Evolutionary conservation across 2,888 invertebrate species (phyloP).

Genomic region (Aspidiotus rigidus): DNA sequence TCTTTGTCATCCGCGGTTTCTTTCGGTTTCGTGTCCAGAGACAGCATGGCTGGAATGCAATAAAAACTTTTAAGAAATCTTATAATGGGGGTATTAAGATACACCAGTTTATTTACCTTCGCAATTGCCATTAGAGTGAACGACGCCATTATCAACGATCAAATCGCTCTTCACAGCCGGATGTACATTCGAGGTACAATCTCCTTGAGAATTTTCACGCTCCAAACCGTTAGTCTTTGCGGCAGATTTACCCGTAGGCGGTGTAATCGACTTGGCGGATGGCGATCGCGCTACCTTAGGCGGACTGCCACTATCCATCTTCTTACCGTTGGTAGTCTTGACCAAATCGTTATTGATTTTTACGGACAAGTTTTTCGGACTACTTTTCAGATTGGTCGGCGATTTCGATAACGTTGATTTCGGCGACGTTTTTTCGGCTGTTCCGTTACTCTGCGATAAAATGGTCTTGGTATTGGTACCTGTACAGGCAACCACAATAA

Average conservation of each 20-base stretch:
- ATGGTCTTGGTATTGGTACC: slow-evolving; percentile 9
- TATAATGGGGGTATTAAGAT: too few relatives aligned
- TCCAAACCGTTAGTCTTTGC: not conserved
- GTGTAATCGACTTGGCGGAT: slow-evolving; percentile 26
- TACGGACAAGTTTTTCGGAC: not conserved
- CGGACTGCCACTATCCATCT: slow-evolving; percentile 27
- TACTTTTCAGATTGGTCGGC: slow-evolving; percentile 12
- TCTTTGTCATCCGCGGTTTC: too few relatives aligned
- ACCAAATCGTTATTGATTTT: not conserved
- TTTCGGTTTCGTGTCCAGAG: too few relatives aligned
- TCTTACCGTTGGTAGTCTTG: slow-evolving; percentile 5
- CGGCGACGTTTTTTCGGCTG: slow-evolving; percentile 15
- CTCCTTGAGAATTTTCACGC: slow-evolving; percentile 22
- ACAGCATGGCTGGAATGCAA: too few relatives aligned
- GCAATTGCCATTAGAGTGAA: slow-evolving; percentile 13
- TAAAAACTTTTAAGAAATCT: too few relatives aligned
- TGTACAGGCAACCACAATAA: not conserved
- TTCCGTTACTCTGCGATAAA: slow-evolving; percentile 20
- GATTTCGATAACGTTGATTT: slow-evolving; percentile 9
- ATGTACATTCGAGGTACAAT: not conserved
- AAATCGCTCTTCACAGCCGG: slow-evolving; percentile 2
- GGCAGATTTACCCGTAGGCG: slow-evolving; percentile 15
- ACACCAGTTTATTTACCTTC: slow-evolving; percentile 13
- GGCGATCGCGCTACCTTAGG: slow-evolving; percentile 29
- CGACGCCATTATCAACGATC: slow-evolving; percentile 6